Conservation (phyloP, 2,888 invertebrate species). For the Zygothrica quintamaculata region DNA sequence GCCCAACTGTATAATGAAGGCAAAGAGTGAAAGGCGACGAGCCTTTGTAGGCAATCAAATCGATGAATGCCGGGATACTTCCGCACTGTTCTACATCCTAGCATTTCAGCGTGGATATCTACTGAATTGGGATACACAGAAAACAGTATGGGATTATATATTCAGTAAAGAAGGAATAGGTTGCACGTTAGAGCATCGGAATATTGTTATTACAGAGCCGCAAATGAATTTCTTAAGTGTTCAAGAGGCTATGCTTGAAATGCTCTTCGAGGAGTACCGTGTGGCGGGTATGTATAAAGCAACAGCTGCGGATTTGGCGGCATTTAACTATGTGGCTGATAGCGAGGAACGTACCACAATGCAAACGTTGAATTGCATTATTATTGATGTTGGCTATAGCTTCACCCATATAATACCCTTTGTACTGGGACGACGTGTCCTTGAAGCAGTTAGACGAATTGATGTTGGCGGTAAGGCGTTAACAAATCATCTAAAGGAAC, state of each 20-base stretch:
- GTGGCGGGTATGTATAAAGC: constrained; percentile 92
- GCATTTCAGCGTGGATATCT: constrained; percentile 98
- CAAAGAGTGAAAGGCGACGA: constrained; percentile 96
- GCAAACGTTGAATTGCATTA: constrained; percentile 88
- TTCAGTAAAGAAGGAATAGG: constrained; percentile 94
- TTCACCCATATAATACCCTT: constrained; percentile 98
- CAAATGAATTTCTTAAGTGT: constrained; percentile 95
- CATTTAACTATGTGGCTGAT: constrained; percentile 86
- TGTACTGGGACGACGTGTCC: constrained; percentile 90
- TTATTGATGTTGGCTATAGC: constrained; percentile 98
- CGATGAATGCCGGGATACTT: constrained; percentile 97
- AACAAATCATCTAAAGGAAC: constrained; percentile 98
- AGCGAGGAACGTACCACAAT: constrained; percentile 84
- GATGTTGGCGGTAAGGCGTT: constrained; percentile 98
- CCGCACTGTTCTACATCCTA: constrained; percentile 96
- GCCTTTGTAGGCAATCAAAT: constrained; percentile 97
- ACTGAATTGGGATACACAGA: constrained; percentile 96
- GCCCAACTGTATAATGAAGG: constrained; percentile 99
- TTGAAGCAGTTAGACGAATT: constrained; percentile 91
- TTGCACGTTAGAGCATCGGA: constrained; percentile 90
- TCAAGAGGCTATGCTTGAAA: constrained; percentile 97
- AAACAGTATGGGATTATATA: constrained; percentile 97
- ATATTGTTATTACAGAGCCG: constrained; percentile 96
- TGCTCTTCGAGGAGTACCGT: constrained; percentile 99
- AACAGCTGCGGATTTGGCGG: constrained; percentile 92